Percentiles rank a stretch among this genome's conserved stretches.
These are phyloP conservation scores for Aquatica leii DNA, from an alignment of 2,888 invertebrate genomes.

Conservation along the genomic window DNA sequence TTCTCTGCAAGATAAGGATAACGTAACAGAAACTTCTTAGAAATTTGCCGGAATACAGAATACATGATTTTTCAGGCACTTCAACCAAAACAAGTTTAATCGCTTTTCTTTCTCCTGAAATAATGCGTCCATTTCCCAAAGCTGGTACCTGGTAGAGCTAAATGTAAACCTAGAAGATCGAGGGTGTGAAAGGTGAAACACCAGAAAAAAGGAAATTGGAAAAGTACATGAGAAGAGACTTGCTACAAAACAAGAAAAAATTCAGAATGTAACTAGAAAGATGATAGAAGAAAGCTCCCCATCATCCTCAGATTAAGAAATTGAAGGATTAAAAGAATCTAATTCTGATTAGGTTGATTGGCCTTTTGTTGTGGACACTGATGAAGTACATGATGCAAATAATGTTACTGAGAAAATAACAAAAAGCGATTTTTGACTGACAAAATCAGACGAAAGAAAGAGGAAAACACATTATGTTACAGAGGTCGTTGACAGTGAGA, in stretches of 20 bases:
- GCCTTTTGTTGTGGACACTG: background rate
- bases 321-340: too few relatives aligned
- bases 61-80: too few relatives aligned
- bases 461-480: background rate
- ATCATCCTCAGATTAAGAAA: too few relatives aligned
- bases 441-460: background rate
- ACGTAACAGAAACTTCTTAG: too few relatives aligned
- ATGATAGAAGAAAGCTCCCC: too few relatives aligned
- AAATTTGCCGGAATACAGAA: too few relatives aligned
- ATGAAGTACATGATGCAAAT: too few relatives aligned
- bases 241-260: background rate
- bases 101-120: background rate
- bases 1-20: background rate
- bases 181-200: background rate
- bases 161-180: background rate
- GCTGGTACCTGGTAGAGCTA: background rate
- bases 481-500: background rate
- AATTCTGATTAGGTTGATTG: background rate
- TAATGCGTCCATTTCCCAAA: background rate
- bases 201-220: background rate
- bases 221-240: background rate
- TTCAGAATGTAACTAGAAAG: too few relatives aligned
- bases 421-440: too few relatives aligned
- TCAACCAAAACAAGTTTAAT: background rate
- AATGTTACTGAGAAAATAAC: too few relatives aligned